Conservation (phyloP, 2,888 invertebrate species). For the Drosophila neonasuta region DNA sequence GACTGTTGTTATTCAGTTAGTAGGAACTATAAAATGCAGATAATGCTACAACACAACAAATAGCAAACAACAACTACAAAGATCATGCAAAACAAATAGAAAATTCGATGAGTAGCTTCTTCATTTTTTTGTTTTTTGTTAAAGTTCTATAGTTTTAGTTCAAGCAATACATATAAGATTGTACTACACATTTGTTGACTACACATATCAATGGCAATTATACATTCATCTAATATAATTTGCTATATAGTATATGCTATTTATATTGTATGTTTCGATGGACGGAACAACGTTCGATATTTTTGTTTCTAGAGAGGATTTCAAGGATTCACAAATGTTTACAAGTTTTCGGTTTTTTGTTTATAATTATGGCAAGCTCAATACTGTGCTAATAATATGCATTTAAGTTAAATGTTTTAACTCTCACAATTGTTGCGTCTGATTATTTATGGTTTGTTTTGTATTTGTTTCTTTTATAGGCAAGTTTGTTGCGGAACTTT, state of each 20-base stretch:
- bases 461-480: constrained; percentile 34
- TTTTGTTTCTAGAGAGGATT: constrained; percentile 25
- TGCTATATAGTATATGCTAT: constrained; percentile 21
- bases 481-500: constrained; percentile 61
- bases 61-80: constrained; percentile 61
- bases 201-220: constrained; percentile 59
- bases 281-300: constrained; percentile 57
- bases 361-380: constrained; percentile 71
- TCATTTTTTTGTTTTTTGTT: constrained; percentile 5
- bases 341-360: not conserved
- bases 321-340: constrained; percentile 14
- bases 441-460: constrained; percentile 9
- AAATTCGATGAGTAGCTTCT: constrained; percentile 30
- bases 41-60: constrained; percentile 7
- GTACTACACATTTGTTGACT: constrained; percentile 26
- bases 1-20: constrained; percentile 38
- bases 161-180: constrained; percentile 37
- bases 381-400: constrained; percentile 56
- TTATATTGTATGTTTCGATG: constrained; percentile 39
- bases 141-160: constrained; percentile 20
- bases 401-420: constrained; percentile 14
- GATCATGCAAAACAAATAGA: constrained; percentile 74
- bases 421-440: constrained; percentile 50
- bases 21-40: constrained; percentile 34
- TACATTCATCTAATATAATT: constrained; percentile 27